These are phyloP conservation scores for Cichlasoma orientale DNA, from an alignment of 2,797 vertebrate species.

Conservation along the genomic window DNA sequence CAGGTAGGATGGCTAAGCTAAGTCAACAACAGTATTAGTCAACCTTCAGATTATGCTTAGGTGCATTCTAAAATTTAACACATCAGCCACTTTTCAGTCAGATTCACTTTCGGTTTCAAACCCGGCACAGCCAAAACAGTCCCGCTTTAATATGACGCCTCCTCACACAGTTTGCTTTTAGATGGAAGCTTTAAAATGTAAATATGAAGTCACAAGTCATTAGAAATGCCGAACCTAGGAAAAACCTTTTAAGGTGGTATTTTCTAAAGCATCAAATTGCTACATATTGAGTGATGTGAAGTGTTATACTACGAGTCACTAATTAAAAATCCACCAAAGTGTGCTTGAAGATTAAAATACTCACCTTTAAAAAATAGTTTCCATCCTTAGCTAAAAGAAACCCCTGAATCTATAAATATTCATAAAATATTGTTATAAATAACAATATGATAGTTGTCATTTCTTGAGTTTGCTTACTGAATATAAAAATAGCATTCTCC, in stretches of 20 bases:
- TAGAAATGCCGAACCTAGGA: neutral
- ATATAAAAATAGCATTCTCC: neutral
- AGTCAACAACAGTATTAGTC: conserved; percentile 39
- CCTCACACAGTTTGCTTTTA: neutral
- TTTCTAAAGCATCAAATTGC: neutral
- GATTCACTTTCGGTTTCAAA: conserved; percentile 12
- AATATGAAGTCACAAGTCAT: neutral
- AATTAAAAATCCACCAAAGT: neutral
- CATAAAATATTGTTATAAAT: no score
- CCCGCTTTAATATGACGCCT: neutral
- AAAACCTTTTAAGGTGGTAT: neutral
- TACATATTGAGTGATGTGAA: neutral
- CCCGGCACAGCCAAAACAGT: neutral
- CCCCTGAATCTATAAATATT: neutral
- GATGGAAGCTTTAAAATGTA: neutral
- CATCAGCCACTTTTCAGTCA: conserved; percentile 30
- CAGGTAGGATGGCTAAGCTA: conserved; percentile 43
- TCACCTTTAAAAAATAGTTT: no score
- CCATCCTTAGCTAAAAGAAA: neutral
- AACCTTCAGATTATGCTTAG: conserved; percentile 37
- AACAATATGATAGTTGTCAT: neutral
- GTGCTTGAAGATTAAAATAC: neutral
- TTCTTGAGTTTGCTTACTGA: neutral
- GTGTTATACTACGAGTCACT: neutral
- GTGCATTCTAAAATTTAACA: conserved; percentile 20